These are phyloP conservation scores for Phyto melanocephala DNA, from an alignment of 2,888 invertebrate genomes.

Conservation along the genomic window DNA sequence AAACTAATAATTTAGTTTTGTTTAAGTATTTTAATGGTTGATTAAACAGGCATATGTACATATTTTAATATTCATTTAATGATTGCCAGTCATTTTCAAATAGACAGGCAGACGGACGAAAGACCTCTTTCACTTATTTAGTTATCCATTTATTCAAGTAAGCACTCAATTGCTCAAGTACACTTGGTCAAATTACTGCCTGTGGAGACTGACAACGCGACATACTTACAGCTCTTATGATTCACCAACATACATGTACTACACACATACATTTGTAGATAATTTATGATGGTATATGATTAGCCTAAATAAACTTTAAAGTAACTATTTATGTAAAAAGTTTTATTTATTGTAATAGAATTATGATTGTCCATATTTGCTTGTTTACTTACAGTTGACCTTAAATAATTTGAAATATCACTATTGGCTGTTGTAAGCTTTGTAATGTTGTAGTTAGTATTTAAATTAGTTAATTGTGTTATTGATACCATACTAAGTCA, in stretches of 20 bases:
- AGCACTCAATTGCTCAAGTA: slow-evolving; percentile 37
- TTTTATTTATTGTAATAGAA: slow-evolving; percentile 6
- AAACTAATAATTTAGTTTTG: slow-evolving; percentile 18
- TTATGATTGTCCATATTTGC: slow-evolving; percentile 7
- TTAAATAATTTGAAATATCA: too few relatives aligned
- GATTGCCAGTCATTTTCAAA: slow-evolving; percentile 48
- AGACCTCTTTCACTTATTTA: neutral
- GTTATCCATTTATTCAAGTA: slow-evolving; percentile 13
- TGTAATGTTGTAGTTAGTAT: neutral
- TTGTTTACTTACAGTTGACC: neutral
- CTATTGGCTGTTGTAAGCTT: neutral
- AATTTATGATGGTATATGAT: slow-evolving; percentile 6
- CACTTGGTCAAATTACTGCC: slow-evolving; percentile 44
- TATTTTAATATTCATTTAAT: slow-evolving; percentile 50
- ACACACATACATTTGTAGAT: too few relatives aligned
- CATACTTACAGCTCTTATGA: slow-evolving; percentile 43
- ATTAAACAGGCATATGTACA: slow-evolving; percentile 49
- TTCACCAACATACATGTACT: neutral
- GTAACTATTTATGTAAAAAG: slow-evolving; percentile 18
- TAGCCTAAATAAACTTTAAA: slow-evolving; percentile 42
- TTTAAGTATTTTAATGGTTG: slow-evolving; percentile 65
- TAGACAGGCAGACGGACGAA: neutral
- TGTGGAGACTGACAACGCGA: slow-evolving; percentile 69
- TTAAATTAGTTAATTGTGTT: slow-evolving; percentile 1
- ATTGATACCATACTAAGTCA: slow-evolving; percentile 15